Conservation (phyloP, 2,113 vertebrate genomes). For the Meleagris gallopavo region DNA sequence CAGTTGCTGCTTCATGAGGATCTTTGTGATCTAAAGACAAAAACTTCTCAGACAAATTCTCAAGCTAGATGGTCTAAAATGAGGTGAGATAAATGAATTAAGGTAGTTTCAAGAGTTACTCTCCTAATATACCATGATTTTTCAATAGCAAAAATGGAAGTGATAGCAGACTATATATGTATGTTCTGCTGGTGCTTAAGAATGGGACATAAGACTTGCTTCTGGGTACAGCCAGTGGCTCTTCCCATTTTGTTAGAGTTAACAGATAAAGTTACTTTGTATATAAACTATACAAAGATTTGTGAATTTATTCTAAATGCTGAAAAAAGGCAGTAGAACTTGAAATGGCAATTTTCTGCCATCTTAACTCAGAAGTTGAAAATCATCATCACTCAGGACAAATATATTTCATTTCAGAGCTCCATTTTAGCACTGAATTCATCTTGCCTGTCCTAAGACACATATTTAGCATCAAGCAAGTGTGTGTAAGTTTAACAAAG, state of each 20-base stretch:
- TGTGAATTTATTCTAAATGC: not conserved
- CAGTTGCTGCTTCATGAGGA: not conserved
- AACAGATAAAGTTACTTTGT: not conserved
- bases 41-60: not conserved
- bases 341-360: not conserved
- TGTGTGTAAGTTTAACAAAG: not conserved
- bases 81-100: not conserved
- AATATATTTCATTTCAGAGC: not conserved
- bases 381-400: not conserved
- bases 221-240: not conserved
- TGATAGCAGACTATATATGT: not conserved
- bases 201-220: not conserved
- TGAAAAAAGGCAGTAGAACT: not conserved
- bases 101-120: not conserved
- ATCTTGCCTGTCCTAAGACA: not conserved
- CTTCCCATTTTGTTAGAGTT: not conserved
- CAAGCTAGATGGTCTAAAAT: not conserved
- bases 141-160: not conserved
- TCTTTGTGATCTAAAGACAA: not conserved
- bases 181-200: not conserved
- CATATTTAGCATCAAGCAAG: not conserved
- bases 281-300: not conserved
- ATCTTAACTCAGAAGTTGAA: not conserved
- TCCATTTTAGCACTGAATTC: not conserved
- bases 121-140: not conserved